phyloP scores from a whole-genome alignment of 2,797 vertebrate genomes.

The Notoglanidium macrostoma region DNA sequence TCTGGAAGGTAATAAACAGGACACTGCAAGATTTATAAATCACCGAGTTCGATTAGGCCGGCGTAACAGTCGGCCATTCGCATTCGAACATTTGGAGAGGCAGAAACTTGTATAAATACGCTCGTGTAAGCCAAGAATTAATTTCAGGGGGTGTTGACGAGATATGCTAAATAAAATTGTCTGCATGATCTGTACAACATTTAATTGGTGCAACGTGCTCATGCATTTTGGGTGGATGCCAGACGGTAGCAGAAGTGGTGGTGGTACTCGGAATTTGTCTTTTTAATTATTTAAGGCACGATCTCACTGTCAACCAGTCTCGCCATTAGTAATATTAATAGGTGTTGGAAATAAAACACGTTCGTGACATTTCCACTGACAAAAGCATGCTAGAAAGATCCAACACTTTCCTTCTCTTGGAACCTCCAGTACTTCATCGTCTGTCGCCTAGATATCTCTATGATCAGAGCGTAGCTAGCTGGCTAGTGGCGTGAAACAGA shows the following conservation, averaged over 20 bases:
- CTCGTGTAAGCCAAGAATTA: not conserved
- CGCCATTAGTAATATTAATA: not conserved
- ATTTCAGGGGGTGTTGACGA: not conserved
- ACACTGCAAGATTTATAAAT: not conserved
- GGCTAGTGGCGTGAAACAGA: not conserved
- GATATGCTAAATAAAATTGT: constrained; percentile 10
- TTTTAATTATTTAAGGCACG: not conserved
- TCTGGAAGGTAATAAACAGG: not conserved
- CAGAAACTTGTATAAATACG: not conserved
- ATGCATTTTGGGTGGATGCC: constrained; percentile 12
- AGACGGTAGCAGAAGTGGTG: constrained; percentile 2
- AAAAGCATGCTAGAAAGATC: not conserved
- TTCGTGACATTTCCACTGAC: not conserved
- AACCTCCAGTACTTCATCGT: not conserved
- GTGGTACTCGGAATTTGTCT: constrained; percentile 1
- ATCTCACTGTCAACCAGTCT: not conserved
- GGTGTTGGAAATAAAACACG: not conserved
- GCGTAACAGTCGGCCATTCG: constrained; percentile 23
- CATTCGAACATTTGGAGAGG: constrained; percentile 59
- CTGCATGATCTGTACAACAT: not conserved
- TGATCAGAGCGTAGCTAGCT: not conserved
- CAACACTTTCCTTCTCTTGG: not conserved
- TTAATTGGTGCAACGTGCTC: not conserved
- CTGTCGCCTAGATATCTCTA: not conserved
- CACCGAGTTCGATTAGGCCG: not conserved